These are phyloP conservation scores for Chelon auratus DNA, from an alignment of 2,797 vertebrate genomes.

Conservation along the genomic window DNA sequence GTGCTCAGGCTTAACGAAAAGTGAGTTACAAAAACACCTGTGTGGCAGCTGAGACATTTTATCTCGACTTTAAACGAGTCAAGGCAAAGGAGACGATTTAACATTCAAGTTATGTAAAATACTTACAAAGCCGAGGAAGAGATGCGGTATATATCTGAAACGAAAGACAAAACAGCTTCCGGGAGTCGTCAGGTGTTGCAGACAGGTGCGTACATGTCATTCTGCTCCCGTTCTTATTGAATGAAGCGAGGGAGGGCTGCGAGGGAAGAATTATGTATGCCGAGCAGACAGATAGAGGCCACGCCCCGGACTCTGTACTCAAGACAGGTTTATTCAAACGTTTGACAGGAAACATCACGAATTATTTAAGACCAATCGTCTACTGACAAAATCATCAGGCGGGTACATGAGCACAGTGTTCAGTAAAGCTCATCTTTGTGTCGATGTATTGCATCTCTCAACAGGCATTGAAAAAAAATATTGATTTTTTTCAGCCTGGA, in stretches of 20 bases:
- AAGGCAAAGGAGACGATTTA: too few relatives aligned
- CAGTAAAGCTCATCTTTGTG: conserved; percentile 54
- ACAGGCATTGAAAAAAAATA: conserved; percentile 28
- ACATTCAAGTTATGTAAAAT: background rate
- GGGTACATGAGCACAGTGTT: conserved; percentile 69
- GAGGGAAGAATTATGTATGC: background rate
- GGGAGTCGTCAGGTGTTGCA: background rate
- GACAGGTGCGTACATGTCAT: background rate
- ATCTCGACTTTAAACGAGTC: background rate
- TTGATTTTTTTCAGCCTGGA: conserved; percentile 37
- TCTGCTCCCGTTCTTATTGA: background rate
- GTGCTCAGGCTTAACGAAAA: too few relatives aligned
- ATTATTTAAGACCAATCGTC: conserved; percentile 49
- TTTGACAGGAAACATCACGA: conserved; percentile 62
- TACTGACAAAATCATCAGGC: conserved; percentile 39
- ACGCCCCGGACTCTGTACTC: conserved; percentile 37
- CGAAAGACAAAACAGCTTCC: background rate
- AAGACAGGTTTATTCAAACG: conserved; percentile 67
- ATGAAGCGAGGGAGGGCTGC: rapidly evolving
- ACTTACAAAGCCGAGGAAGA: conserved; percentile 10
- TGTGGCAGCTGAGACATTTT: background rate
- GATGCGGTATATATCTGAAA: too few relatives aligned
- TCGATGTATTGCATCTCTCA: conserved; percentile 60
- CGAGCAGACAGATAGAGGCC: conserved; percentile 2
- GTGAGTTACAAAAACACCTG: background rate